phyloP scores from a whole-genome alignment of 1,140 invertebrate genomes.

The Drosophila melanica region DNA sequence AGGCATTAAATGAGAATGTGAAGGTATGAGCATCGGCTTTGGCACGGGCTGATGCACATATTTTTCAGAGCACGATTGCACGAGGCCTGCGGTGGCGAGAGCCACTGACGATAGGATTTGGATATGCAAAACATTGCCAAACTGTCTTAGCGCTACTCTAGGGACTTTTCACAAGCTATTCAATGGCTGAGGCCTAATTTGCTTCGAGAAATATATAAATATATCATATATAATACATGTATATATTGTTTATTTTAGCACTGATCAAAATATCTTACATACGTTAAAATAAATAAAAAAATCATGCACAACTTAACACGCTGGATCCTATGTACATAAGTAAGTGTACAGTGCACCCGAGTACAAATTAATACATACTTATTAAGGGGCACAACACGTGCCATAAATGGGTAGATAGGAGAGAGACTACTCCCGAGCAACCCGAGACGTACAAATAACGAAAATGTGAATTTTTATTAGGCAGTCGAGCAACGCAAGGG shows the following conservation, averaged over 20 bases:
- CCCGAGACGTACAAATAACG: constrained; percentile 8
- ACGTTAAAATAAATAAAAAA: not conserved
- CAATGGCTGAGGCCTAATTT: not conserved
- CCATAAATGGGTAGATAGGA: constrained; percentile 4
- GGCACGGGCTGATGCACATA: constrained; percentile 77
- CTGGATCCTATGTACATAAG: too few species aligned
- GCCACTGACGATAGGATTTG: constrained; percentile 43
- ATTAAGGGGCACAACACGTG: constrained; percentile 22
- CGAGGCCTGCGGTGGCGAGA: constrained; percentile 30
- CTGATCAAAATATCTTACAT: not conserved
- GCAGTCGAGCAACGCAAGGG: constrained; percentile 6
- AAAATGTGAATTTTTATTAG: constrained; percentile 30
- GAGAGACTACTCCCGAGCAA: constrained; percentile 1
- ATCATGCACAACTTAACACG: not conserved
- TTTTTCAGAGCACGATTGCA: constrained; percentile 68
- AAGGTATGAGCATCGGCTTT: constrained; percentile 63
- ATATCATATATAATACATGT: not conserved
- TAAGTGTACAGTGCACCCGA: not conserved
- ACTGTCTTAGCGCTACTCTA: not conserved
- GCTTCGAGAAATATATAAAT: not conserved
- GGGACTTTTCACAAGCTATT: not conserved
- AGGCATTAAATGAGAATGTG: constrained; percentile 58
- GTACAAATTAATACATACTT: constrained; percentile 1
- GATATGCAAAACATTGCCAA: constrained; percentile 45
- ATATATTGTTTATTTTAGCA: not conserved